Evolutionary conservation across 92 coral and sea anemone genomes (phyloP), one percentile per base, ranked within the genome.

Genomic region (Phenganax subtilis): DNA sequence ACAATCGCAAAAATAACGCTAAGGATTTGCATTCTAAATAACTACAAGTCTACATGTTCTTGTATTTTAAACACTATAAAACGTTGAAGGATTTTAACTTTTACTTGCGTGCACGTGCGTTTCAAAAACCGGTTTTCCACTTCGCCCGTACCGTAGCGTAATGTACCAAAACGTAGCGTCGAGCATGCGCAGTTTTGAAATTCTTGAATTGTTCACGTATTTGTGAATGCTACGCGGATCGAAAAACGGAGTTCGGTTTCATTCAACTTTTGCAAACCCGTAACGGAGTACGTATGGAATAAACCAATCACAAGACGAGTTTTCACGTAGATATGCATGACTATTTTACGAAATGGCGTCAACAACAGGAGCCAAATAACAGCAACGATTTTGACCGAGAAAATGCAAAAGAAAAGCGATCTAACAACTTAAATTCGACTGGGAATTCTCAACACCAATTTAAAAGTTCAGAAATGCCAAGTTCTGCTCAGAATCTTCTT

Each of bases 111-210:
- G n/a, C n/a, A n/a, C n/a, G n/a, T n/a, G n/a, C n/a, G n/a, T n/a
- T n/a, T n/a, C n/a, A n/a, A 56, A 59, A 59, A 25, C 8, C 65
- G 12, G 17, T 59, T 59, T 59, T 59, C 65, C 65, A 59, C 65
- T 59, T 59, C 65, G 65, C 65, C 65, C 65, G 65, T 59, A n/a
- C n/a, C n/a, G n/a, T n/a, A 59, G n/a, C 65, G 65, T 59, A 59
- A 59, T 25, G 65, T 59, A 59, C n/a, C 65, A 25, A 59, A 59
- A 59, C 6, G 65, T 59, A 59, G 12, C 65, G 0, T 59, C 17
- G 65, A 59, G 65, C 65, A 59, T 59, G 65, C 10, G 65, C 65
- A 59, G 65, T 59, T 59, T 59, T 59, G 65, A 59, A 59, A 59
- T 59, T 59, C 65, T 59, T 59, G 65, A 59, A 59, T 59, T 10